Evolutionary conservation across 2,888 invertebrate species (phyloP).

Genomic region (Polyploca ridens): DNA sequence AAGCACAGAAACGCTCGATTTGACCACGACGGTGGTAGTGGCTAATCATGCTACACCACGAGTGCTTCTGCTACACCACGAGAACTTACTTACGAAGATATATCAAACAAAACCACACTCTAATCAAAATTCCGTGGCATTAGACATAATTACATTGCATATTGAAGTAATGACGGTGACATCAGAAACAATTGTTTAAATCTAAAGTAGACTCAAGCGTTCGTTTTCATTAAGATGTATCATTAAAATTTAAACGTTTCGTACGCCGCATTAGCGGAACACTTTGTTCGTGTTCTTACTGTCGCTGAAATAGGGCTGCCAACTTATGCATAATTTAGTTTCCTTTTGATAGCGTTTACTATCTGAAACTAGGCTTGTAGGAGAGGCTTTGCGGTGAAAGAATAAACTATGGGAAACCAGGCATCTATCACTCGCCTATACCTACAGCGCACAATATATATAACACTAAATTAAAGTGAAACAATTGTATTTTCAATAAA

Average conservation of each 20-base stretch:
- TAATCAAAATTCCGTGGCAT: slow-evolving; percentile 2
- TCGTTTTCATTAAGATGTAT: slow-evolving; percentile 6
- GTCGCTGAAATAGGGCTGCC: neutral
- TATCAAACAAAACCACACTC: neutral
- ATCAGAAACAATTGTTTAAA: slow-evolving; percentile 3
- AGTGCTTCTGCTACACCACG: too few relatives aligned
- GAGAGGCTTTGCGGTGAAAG: neutral
- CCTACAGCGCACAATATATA: too few relatives aligned
- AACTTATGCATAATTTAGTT: slow-evolving; percentile 1
- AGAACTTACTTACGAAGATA: neutral
- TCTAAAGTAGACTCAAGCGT: neutral
- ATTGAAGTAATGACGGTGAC: neutral
- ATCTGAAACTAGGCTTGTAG: neutral
- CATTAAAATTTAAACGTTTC: slow-evolving; percentile 7
- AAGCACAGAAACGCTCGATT: too few relatives aligned
- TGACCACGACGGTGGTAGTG: too few relatives aligned
- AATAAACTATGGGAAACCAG: neutral
- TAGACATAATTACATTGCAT: neutral
- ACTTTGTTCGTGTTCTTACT: slow-evolving; percentile 4
- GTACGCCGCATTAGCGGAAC: neutral
- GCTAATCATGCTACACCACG: too few relatives aligned
- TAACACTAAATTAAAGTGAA: too few relatives aligned
- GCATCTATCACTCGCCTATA: neutral
- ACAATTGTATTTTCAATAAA: too few relatives aligned
- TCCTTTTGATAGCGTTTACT: neutral